phyloP scores from a whole-genome alignment of 2,113 vertebrate genomes.

The Chlorocebus sabaeus region DNA sequence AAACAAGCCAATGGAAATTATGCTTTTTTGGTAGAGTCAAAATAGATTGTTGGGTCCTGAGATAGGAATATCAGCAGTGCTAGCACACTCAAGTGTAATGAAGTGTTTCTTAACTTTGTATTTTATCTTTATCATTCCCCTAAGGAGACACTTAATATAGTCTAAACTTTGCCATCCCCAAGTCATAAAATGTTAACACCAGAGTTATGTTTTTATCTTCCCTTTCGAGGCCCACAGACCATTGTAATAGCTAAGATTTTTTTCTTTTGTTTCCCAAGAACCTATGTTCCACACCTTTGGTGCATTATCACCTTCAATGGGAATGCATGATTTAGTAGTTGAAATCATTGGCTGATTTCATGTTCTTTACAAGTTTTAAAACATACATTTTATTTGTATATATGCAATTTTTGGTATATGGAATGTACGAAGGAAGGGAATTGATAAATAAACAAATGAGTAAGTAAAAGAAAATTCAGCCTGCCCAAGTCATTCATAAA shows the following conservation, averaged over 20 bases:
- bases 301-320: fast-evolving
- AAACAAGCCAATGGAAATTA: background rate
- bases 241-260: too few species aligned
- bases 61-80: background rate
- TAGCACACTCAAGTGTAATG: too few species aligned
- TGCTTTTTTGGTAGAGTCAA: background rate
- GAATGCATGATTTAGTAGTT: background rate
- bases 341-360: background rate
- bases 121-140: background rate
- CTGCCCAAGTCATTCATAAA: background rate
- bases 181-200: background rate
- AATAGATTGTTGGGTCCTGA: background rate
- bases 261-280: background rate
- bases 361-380: background rate
- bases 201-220: fast-evolving
- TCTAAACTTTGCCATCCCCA: background rate
- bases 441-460: background rate
- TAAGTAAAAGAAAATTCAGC: background rate
- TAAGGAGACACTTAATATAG: background rate
- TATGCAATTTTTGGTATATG: background rate
- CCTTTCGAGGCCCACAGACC: background rate
- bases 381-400: background rate
- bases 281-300: background rate
- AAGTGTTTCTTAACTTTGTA: background rate
- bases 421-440: background rate